Base-by-base conservation (phyloP, 2,888 invertebrate species). In the Zele albiditarsus region DNA sequence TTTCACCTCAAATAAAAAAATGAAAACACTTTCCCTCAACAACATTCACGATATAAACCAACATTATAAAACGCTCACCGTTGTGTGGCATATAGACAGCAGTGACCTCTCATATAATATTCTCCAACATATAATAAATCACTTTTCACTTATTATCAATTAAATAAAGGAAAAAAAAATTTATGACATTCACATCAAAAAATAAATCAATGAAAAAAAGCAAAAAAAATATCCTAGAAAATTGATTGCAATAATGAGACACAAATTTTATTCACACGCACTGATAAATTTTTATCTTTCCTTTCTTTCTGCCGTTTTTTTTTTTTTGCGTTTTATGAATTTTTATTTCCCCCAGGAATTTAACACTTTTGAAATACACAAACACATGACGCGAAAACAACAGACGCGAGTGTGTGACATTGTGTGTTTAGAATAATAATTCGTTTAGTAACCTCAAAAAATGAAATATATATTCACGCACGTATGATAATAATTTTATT, bases 361-460 rank as follows among this genome's bases (percentile, higher is more conserved):
- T 46, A 16, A n/a, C 16, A 16, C 14, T 46, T 14, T 46, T n/a
- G 16, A n/a, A 46, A 46, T 46, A 14, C 46, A 46, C 46, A 46
- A 46, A 46, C 46, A 46, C 46, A 46, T 46, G 46, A 46, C 46
- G 46, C 16, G 4, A 53, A 53, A 53, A 53, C 53, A 53, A 53
- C 20, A n/a, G 53, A 53, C 53, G 53, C 53, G 53, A 53, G 53
- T n/a, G n/a, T 46, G 16, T 4, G 3, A 38, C 38, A 12, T 38
- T 46, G 46, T 46, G n/a, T 46, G n/a, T 46, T 20, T 23, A 1
- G n/a, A 53, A 53, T 53, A 6, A 53, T 38, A 53, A n/a, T 8
- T 53, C 8, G n/a, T n/a, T 8, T 8, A 53, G 8, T 53, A 53
- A 53, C 23, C 53, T 23, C n/a, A n/a, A 53, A 53, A 20, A 53